Base-by-base conservation (phyloP, 2,113 vertebrate genomes). In the Pteronura brasiliensis region DNA sequence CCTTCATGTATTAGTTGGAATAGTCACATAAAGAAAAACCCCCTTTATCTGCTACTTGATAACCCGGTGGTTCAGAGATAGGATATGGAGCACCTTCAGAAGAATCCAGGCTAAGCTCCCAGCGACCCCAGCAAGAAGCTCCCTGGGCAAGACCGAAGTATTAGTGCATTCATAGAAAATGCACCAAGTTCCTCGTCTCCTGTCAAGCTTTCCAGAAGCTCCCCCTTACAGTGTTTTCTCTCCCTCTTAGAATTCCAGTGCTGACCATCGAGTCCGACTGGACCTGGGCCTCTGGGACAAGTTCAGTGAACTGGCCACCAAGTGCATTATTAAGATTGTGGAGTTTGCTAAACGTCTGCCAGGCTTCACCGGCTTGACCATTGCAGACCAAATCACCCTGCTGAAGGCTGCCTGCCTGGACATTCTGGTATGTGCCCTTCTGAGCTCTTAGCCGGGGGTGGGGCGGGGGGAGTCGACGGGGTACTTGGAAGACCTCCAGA, bases 291-390 rank as follows among this genome's bases (percentile, higher is more conserved):
- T 99, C 84, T 99, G 99, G 99, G 99, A 99, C 98, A 99, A 99
- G 98, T 99, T 99, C 99, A 99, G 99, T 52, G 99, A 99, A 98
- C 99, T 99, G 98, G 99, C 99, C 98, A 99, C 99, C n/a, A 99
- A 99, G 99, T 99, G 99, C 99, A 99, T 99, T 99, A 99, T 99
- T 98, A 99, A 99, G 99, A 99, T 99, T 87, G 99, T 99, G 99
- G 99, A 99, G 98, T 99, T 99, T 99, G 99, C 99, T 97, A 99
- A 99, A 98, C 99, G 99, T 92, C 99, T 99, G 98, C 99, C 99
- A 71, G 99, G 99, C 96, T 99, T 99, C 98, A 99, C 99, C 12
- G 98, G 99, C 97, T 98, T 99, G 98, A 99, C 99, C 98, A 99
- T 99, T 96, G 99, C 99, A 31, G 99, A 99, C 98, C 99, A 99